Evolutionary conservation across 2,888 invertebrate species (phyloP).

Genomic region (Drosophila kuntzei): DNA sequence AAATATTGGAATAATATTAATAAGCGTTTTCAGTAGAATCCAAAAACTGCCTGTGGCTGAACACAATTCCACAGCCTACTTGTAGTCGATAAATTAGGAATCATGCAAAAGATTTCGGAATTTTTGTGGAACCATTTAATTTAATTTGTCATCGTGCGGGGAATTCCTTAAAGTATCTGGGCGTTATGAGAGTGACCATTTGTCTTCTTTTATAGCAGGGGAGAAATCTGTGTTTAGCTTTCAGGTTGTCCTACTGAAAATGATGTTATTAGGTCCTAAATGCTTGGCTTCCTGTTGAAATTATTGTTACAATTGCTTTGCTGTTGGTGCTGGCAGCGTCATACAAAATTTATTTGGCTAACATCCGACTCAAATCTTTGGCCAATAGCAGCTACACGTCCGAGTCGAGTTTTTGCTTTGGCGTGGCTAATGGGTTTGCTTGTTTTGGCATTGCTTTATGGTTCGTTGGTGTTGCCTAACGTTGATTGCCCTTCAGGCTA

Average conservation of each 20-base stretch:
- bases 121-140: slow-evolving; percentile 50
- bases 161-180: slow-evolving; percentile 13
- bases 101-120: slow-evolving; percentile 48
- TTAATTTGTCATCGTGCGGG: slow-evolving; percentile 53
- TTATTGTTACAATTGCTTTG: slow-evolving; percentile 54
- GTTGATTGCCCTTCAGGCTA: slow-evolving; percentile 33
- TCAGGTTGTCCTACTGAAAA: not conserved
- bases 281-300: slow-evolving; percentile 28
- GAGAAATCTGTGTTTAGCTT: not conserved
- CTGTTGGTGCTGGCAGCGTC: slow-evolving; percentile 6
- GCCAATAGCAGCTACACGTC: not conserved
- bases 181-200: slow-evolving; percentile 20
- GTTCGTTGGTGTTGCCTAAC: slow-evolving; percentile 52
- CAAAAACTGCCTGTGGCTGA: not conserved
- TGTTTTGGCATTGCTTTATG: slow-evolving; percentile 49
- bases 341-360: slow-evolving; percentile 56
- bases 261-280: slow-evolving; percentile 9
- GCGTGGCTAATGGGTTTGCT: slow-evolving; percentile 57
- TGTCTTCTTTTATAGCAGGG: slow-evolving; percentile 2
- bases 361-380: slow-evolving; percentile 51
- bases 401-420: slow-evolving; percentile 12
- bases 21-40: not conserved
- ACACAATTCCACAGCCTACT: slow-evolving; percentile 14
- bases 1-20: not conserved
- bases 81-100: slow-evolving; percentile 22